Evolutionary conservation across 2,888 invertebrate genomes (phyloP).

Genomic region (Melinopterus prodromus): DNA sequence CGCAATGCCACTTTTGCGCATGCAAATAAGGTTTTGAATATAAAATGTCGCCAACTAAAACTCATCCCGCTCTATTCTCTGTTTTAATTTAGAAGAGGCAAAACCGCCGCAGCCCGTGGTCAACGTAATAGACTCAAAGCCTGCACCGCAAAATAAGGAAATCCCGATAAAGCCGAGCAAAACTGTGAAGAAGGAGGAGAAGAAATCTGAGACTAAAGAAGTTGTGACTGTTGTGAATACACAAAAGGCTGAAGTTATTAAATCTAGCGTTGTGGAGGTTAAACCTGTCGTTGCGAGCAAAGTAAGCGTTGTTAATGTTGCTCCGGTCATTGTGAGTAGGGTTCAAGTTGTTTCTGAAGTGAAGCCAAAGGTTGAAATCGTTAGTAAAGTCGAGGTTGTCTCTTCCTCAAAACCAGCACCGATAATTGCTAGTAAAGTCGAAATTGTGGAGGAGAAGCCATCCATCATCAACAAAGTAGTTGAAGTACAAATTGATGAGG

Average conservation of each 20-base stretch:
- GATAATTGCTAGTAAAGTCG: constrained; percentile 52
- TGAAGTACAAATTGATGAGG: constrained; percentile 62
- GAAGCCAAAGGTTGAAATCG: constrained; percentile 47
- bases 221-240: constrained; percentile 53
- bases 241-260: constrained; percentile 44
- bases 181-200: constrained; percentile 56
- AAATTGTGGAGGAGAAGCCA: constrained; percentile 52
- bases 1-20: background rate
- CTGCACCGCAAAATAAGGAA: constrained; percentile 43
- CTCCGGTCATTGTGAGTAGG: constrained; percentile 56
- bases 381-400: constrained; percentile 58
- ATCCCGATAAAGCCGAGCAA: constrained; percentile 61
- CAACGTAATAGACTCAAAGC: constrained; percentile 56
- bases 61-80: constrained; percentile 4
- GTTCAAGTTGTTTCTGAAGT: constrained; percentile 58
- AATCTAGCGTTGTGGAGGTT: constrained; percentile 66
- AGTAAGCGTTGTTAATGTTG: constrained; percentile 59
- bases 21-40: constrained; percentile 8
- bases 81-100: constrained; percentile 9
- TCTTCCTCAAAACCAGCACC: constrained; percentile 41
- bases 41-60: constrained; percentile 9
- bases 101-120: constrained; percentile 44
- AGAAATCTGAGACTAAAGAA: constrained; percentile 62
- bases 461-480: constrained; percentile 66
- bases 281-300: constrained; percentile 63